Evolutionary conservation across 1,140 invertebrate species (phyloP), one percentile per base, ranked within the genome.

Genomic region (Andricus grossulariae): DNA sequence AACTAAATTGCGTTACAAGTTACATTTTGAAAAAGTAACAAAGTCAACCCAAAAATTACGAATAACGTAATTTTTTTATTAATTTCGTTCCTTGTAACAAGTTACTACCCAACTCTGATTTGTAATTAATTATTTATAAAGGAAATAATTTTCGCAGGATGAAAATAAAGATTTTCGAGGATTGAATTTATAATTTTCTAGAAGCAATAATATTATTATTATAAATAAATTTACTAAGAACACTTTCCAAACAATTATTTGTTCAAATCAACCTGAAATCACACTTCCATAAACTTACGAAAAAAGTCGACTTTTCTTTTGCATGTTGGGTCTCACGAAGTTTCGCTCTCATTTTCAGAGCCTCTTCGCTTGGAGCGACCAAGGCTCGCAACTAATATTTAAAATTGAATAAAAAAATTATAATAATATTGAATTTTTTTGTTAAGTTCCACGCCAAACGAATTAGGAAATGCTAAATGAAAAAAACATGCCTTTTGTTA

Each of bases 261-360:
- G 7, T 45, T 45, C 39, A 18, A 39, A 45, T 54, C 72, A 73
- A 72, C 25, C 54, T 73, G 15, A 54, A 50, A 52, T 25, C 72
- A 73, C 72, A 73, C 51, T 39, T 71, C 13, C 52, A 74, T 18
- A 71, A 74, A 89, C 88, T 89, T 88, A 89, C 88, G 79, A 87
- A 89, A 72, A 83, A 88, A 76, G 82, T 83, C 15, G 85, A n/a
- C 80, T 79, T 83, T 78, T 72, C 70, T 45, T 84, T 72, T 39
- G 50, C 70, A 21, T 55, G 13, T 49, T 50, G 55, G 71, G 19
- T 50, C 74, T 79, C 75, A 73, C 86, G 85, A 77, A 88, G 85
- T 74, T 87, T 87, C 50, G 81, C 74, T 79, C 74, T 86, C 3
- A 60, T 76, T 16, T 73, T 49, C 51, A 73, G 32, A 74, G 76